Base-by-base conservation (phyloP, 2,888 invertebrate species). In the Yponomeuta sedellus region DNA sequence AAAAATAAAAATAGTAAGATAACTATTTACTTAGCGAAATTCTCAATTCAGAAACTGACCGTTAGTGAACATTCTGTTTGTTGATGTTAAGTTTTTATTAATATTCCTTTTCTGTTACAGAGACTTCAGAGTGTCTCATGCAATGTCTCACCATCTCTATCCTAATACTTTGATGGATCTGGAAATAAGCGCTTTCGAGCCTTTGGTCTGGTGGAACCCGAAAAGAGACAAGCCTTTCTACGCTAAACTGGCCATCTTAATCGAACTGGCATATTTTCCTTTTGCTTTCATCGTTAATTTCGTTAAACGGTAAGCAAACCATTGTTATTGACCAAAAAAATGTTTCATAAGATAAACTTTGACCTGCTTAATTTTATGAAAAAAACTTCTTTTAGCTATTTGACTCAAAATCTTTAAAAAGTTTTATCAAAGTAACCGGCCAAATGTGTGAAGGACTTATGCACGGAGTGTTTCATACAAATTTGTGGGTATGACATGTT, bases 111-210 rank as follows among this genome's bases (percentile, higher is more conserved):
- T 34, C 34, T 52, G 58, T 87, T 88, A 65, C 78, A 93, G 93
- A 69, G 94, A 95, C 67, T 97, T 96, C 93, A 92, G 97, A 71
- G 93, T 97, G 52, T 94, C 94, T 0, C 97, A 97, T 73, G 94
- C 90, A 0, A 80, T 97, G 39, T 96, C 96, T 39, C 97, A 97
- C 79, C 97, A 97, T 77, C 84, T 95, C 1, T 96, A 94, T 77
- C 93, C 97, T 0, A 97, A 97, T 76, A 95, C 96, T 0, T 83
- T 95, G 1, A 92, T 94, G 81, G 97, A 97, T 82, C 83, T 94
- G 69, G 96, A 97, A 80, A 83, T 96, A 1, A 93, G 94, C 67
- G 85, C 88, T 70, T 88, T 94, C 57, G 95, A 96, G 73, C 96
- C 96, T 0, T 73, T 94, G n/a, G 77, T 95, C 1, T 86, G 92